These are phyloP conservation scores for Channa argus DNA, from an alignment of 2,113 vertebrate genomes.

Conservation along the genomic window DNA sequence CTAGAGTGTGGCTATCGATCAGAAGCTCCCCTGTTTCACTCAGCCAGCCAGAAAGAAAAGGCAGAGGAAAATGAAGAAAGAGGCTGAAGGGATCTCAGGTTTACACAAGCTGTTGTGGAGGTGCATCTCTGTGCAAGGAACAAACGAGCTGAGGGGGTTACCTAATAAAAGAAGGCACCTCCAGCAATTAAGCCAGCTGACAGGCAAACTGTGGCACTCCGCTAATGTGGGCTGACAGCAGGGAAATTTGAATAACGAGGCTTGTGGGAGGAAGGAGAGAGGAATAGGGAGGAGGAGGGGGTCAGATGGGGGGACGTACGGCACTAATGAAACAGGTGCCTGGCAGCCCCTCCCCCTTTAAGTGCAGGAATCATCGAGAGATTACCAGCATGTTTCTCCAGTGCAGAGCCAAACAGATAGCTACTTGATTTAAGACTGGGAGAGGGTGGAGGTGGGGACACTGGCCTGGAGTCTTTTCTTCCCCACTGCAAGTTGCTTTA, in stretches of 20 bases:
- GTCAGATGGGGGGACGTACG: conserved; percentile 55
- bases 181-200: conserved; percentile 85
- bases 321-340: conserved; percentile 85
- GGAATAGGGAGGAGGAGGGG: conserved; percentile 31
- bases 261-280: conserved; percentile 72
- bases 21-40: conserved; percentile 57
- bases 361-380: conserved; percentile 73
- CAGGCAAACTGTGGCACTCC: conserved; percentile 77
- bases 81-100: conserved; percentile 63
- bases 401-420: conserved; percentile 41
- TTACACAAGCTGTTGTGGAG: conserved; percentile 74
- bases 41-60: conserved; percentile 39
- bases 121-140: conserved; percentile 70
- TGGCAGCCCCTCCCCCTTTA: conserved; percentile 66
- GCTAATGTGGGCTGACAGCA: conserved; percentile 86
- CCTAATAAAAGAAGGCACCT: conserved; percentile 85
- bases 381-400: conserved; percentile 73
- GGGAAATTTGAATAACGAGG: conserved; percentile 86
- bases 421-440: conserved; percentile 34
- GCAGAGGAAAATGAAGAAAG: conserved; percentile 46
- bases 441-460: background rate
- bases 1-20: conserved; percentile 70
- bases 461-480: conserved; percentile 52
- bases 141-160: conserved; percentile 77
- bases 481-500: conserved; percentile 42